Percentiles rank a stretch among this genome's conserved stretches.
These are phyloP conservation scores for Ornithorhynchus anatinus DNA, from an alignment of 2,113 vertebrate species.

Conservation along the genomic window DNA sequence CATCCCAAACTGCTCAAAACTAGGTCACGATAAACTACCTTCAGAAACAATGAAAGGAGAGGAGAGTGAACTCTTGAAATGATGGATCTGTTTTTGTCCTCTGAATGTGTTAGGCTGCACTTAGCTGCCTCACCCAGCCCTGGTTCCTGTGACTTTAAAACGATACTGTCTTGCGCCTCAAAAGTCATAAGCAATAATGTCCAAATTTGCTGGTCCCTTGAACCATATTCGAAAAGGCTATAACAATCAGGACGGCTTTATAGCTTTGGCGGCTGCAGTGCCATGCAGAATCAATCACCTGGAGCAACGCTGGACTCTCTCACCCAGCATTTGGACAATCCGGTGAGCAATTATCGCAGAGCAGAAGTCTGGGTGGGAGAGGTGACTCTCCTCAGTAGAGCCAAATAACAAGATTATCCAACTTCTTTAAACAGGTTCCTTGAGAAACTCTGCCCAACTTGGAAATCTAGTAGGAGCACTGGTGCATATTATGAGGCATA, in stretches of 20 bases:
- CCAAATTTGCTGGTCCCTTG: rapidly evolving
- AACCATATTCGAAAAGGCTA: neutral
- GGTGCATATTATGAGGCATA: neutral
- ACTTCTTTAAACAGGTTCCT: neutral
- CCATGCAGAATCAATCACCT: neutral
- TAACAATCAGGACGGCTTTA: rapidly evolving
- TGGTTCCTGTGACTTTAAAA: neutral
- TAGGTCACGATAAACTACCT: no score
- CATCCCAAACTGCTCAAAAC: no score
- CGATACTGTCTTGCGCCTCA: rapidly evolving
- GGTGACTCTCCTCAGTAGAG: rapidly evolving
- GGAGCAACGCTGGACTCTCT: neutral
- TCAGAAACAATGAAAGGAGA: no score
- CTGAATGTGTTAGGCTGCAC: no score
- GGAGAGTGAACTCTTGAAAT: no score
- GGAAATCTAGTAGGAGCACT: neutral
- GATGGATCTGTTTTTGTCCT: no score
- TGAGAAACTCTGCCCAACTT: neutral
- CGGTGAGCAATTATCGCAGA: neutral
- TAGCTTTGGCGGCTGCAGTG: rapidly evolving
- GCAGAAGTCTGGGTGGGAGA: no score
- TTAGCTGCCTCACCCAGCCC: no score
- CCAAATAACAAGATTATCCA: neutral
- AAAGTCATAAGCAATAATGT: rapidly evolving
- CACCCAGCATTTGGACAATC: neutral